Evolutionary conservation across 2,113 vertebrate genomes (phyloP), one percentile per base, ranked within the genome.

Genomic region (Hippotragus niger): DNA sequence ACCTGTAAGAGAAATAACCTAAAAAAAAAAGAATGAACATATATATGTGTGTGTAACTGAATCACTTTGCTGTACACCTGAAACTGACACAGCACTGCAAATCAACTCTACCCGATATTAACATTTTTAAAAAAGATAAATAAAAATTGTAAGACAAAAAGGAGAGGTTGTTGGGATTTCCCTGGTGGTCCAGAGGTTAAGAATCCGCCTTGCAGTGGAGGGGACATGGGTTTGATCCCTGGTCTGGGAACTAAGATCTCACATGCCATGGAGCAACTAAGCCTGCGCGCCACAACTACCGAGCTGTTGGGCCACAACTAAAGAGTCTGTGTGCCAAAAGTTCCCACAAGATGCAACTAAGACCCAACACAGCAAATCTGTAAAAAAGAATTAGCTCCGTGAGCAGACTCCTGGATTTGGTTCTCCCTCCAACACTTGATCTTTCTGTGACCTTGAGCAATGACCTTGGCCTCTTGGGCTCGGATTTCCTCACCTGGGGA

Each of bases 231-330:
- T 74, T 74, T 74, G 36, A 74, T 25, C 71, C 71, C 36, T 74
- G 71, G 36, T 74, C 71, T 40, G 36, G 71, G 36, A 74, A 74
- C 36, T 74, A 74, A 74, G 23, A 6, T 74, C 71, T 43, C 71
- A 25, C 36, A 25, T 74, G 71, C 71, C 6, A 13, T 3, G 36
- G 36, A 43, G 21, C 21, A 43, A 14, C 71, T 14, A 27, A 25
- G 71, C 6, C 36, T 25, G 21, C 2, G 2, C 0, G 5, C 67
- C 23, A 7, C 71, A 43, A 13, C 36, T 76, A 4, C 71, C 43
- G 71, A 43, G 36, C 12, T 3, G 36, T 43, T 43, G 36, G 36
- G 36, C 23, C 71, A 43, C 36, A 76, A 25, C 36, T 13, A 43
- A 43, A 43, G 71, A 43, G 36, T 76, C 23, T 3, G 13, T 43